Base-by-base conservation (phyloP, 2,797 vertebrate species). In the Tangara arthus region DNA sequence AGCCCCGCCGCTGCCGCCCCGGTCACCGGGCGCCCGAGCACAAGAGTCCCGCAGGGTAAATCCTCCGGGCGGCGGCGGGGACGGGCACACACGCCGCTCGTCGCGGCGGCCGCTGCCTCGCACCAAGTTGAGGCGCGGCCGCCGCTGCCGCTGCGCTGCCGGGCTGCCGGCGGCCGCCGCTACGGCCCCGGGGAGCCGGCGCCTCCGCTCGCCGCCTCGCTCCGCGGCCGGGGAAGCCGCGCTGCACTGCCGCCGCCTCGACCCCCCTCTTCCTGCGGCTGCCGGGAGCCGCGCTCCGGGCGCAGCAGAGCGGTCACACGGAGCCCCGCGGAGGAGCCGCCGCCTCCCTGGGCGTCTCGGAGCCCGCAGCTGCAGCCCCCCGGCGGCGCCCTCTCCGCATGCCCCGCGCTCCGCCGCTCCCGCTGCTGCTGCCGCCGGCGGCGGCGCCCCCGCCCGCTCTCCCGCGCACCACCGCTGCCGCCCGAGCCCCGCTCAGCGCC, bases 261-360 rank as follows among this genome's bases (percentile, higher is more conserved):
- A 73, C 59, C 82, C 79, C 88, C 56, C 91, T 90, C 89, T 92
- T 78, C 87, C 91, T 87, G 80, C 76, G 84, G 57, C 90, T 63
- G 77, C 89, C 55, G 75, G 26, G 41, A 89, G 70, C 82, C 57
- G 70, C 57, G 70, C 81, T 89, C 64, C 44, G 78, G 93, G 81
- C n/a, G 63, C 75, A 47, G 79, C 68, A 34, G 42, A 41, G 42
- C 56, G 79, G 69, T 89, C 86, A 71, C 76, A 81, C n/a, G 19
- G 64, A 81, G 41, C 76, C 42, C 70, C 41, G 47, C 47, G 59
- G 47, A 57, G 49, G 18, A 76, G 27, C 82, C 23, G 35, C 88
- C 52, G 28, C 53, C 44, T 59, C 41, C 39, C 75, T 65, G 46
- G n/a, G 81, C n/a, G 47, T 70, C 35, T 30, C 46, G 5, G 69